Evolutionary conservation across 2,797 vertebrate species (phyloP).

Genomic region (Leptoclinus maculatus): DNA sequence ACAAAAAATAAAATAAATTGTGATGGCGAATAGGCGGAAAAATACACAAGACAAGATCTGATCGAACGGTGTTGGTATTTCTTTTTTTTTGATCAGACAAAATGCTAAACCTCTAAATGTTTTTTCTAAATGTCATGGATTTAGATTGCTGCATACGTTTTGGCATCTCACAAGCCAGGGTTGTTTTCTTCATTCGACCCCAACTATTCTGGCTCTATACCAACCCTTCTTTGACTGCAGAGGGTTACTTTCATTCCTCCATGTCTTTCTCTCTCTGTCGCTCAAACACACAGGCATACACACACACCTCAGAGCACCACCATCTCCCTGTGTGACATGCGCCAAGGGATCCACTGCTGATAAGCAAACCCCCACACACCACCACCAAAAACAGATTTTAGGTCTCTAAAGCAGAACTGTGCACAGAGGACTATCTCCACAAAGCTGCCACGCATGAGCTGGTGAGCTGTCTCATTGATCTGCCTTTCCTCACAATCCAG

Average conservation of each 20-base stretch:
- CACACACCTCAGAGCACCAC: slow-evolving; percentile 49
- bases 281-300: slow-evolving; percentile 41
- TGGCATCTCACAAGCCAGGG: background rate
- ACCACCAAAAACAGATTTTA: slow-evolving; percentile 72
- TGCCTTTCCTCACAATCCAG: slow-evolving; percentile 72
- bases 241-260: slow-evolving; percentile 45
- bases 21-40: background rate
- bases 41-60: background rate
- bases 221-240: slow-evolving; percentile 17
- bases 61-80: background rate
- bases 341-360: slow-evolving; percentile 67
- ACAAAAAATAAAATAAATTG: slow-evolving; percentile 48
- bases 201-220: background rate
- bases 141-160: slow-evolving; percentile 12
- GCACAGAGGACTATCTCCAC: slow-evolving; percentile 77
- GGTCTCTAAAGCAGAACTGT: slow-evolving; percentile 80
- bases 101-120: slow-evolving; percentile 9
- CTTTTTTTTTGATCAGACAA: slow-evolving; percentile 12
- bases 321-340: slow-evolving; percentile 67
- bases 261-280: slow-evolving; percentile 39
- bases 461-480: slow-evolving; percentile 82
- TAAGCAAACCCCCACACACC: slow-evolving; percentile 63
- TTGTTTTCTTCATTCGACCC: slow-evolving; percentile 23
- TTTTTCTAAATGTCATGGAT: slow-evolving; percentile 11
- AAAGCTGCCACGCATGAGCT: slow-evolving; percentile 79